Conservation (phyloP, 1,140 invertebrate species). For the Drosophila jambulina region DNA sequence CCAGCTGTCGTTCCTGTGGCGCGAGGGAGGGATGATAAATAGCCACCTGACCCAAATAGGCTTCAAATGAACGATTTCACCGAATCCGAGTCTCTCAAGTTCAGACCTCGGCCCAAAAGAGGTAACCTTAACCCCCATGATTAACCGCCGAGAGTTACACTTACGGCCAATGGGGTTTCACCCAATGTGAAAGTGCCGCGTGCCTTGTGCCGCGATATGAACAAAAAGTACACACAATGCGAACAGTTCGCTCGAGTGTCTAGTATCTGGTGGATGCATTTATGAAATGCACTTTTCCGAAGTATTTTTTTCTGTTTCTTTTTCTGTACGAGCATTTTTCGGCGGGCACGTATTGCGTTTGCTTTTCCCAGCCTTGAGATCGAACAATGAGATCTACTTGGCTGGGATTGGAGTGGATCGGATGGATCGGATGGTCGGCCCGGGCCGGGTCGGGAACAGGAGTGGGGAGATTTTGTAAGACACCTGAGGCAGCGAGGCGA, state of each 20-base stretch:
- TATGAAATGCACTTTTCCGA: conserved; percentile 53
- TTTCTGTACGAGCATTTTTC: conserved; percentile 22
- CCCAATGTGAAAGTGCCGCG: conserved; percentile 65
- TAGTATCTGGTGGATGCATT: conserved; percentile 58
- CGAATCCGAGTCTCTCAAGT: conserved; percentile 27
- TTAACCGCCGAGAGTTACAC: conserved; percentile 37
- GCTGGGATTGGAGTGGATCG: conserved; percentile 13
- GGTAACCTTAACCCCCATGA: conserved; percentile 47
- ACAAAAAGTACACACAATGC: conserved; percentile 32
- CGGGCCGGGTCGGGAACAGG: background rate
- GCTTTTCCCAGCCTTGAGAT: conserved; percentile 54
- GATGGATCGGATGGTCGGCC: conserved; percentile 2
- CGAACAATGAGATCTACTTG: conserved; percentile 49
- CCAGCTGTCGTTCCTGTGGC: conserved; percentile 20
- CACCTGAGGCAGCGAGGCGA: conserved; percentile 68
- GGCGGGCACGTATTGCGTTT: conserved; percentile 48
- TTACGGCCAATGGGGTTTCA: conserved; percentile 62
- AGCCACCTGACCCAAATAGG: conserved; percentile 22
- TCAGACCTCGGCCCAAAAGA: conserved; percentile 15
- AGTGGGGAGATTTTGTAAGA: conserved; percentile 45
- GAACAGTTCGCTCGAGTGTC: conserved; percentile 24
- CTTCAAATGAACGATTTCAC: conserved; percentile 26
- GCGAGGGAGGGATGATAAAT: conserved; percentile 11
- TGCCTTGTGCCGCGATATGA: conserved; percentile 12
- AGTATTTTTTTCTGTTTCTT: background rate